A percentile compares a stretch with the other conserved stretches of the same genome.
Evolutionary conservation across 2,113 vertebrate genomes (phyloP).

Genomic region (Pipa parva): DNA sequence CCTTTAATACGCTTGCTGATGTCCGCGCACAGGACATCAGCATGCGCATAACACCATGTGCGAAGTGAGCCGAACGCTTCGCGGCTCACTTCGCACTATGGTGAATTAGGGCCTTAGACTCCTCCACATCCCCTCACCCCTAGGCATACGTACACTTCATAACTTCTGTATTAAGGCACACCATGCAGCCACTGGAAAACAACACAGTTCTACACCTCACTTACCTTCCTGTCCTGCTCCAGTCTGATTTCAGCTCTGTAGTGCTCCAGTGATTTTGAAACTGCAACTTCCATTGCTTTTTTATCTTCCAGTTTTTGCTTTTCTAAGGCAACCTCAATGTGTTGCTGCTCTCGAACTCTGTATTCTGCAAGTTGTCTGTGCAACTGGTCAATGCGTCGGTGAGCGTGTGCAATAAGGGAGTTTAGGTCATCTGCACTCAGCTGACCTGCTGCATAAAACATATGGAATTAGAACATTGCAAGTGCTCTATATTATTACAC

Average conservation of each 20-base stretch:
- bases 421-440: conserved; percentile 84
- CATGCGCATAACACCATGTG: no score
- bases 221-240: conserved; percentile 86
- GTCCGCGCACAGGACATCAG: no score
- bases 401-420: conserved; percentile 86
- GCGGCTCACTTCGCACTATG: no score
- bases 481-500: no score
- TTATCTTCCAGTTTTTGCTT: conserved; percentile 86
- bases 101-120: no score
- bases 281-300: conserved; percentile 67
- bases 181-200: neutral
- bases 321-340: conserved; percentile 75
- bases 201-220: neutral
- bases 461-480: neutral
- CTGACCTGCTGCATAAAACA: conserved; percentile 69
- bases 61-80: no score
- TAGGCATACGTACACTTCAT: no score
- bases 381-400: conserved; percentile 91
- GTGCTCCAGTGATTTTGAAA: conserved; percentile 73
- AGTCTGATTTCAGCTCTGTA: conserved; percentile 70
- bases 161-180: no score
- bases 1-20: no score
- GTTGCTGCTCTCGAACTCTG: conserved; percentile 82
- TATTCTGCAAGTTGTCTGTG: conserved; percentile 85
- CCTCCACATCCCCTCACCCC: no score